Base-by-base conservation (phyloP, 2,113 vertebrate genomes). In the Fregata magnificens region DNA sequence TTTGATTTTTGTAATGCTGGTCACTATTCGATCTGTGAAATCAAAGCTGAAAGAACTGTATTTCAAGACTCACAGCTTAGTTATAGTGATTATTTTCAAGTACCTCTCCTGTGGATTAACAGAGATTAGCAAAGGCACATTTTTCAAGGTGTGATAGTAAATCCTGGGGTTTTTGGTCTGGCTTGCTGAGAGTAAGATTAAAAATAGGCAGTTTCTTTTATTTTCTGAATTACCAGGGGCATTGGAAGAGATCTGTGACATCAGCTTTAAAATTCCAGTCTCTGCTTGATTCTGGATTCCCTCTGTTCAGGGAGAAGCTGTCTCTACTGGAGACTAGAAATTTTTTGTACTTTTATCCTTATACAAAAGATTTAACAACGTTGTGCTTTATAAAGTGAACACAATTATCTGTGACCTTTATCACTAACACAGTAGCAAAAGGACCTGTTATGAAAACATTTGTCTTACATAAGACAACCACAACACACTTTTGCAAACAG, bases 31-130 rank as follows among this genome's bases (percentile, higher is more conserved):
- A 93, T 83, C 93, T 86, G 74, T 90, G 71, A 90, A 61, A 88
- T 86, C 82, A 96, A 96, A 92, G 88, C 53, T 47, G 79, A 88
- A 86, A 38, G 50, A 80, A 86, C 72, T 80, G 0, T 20, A 70
- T 90, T 86, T 80, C 72, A 83, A 56, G 44, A 80, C 62, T 93
- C 11, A 0, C 36, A 82, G 42, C 28, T 94, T 82, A 84, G 65
- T 72, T 89, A 73, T 31, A 90, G 66, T 70, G 90, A 80, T 58
- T 82, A 86, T 94, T 95, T 92, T 90, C 53, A 90, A 95, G 85
- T 38, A 53, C 13, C 14, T 91, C 86, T 92, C 82, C 59, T 77
- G 62, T 62, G 87, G 82, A 92, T 93, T 96, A 96, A 66, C 13
- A 71, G 52, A 91, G 95, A 95, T 91, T 87, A 84, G 65, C 42